Evolutionary conservation across 35 echinoderm and acorn worm species (phyloP).

Genomic region (Apostichopus japonicus): DNA sequence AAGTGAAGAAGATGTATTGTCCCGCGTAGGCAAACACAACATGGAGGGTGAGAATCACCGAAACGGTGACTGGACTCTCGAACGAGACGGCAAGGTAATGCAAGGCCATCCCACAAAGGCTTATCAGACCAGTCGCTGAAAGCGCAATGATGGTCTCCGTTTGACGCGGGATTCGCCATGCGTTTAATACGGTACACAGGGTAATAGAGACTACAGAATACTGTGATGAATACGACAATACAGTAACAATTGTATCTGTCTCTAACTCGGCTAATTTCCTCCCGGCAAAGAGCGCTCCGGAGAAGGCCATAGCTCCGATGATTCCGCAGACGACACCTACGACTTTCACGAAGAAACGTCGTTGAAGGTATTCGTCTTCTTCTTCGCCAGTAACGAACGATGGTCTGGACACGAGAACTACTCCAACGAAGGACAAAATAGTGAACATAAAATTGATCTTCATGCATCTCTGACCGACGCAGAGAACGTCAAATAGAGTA

Average conservation of each 20-base stretch:
- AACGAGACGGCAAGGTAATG: conserved; percentile 15
- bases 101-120: conserved; percentile 1
- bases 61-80: conserved; percentile 9
- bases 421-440: conserved; percentile 4
- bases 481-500: neutral
- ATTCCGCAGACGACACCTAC: neutral
- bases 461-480: neutral
- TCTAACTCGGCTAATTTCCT: neutral
- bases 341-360: neutral
- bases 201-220: conserved; percentile 6
- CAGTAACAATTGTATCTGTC: neutral
- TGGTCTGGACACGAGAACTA: neutral
- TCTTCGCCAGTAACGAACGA: neutral
- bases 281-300: neutral
- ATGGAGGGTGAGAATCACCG: neutral
- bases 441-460: neutral
- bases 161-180: neutral
- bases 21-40: conserved; percentile 13
- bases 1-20: conserved; percentile 27
- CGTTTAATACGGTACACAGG: neutral
- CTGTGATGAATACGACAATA: conserved; percentile 25
- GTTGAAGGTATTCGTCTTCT: neutral
- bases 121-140: conserved; percentile 3
- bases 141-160: neutral
- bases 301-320: neutral